Conservation (phyloP, 2,888 invertebrate species). For the Drosophila mercatorum region DNA sequence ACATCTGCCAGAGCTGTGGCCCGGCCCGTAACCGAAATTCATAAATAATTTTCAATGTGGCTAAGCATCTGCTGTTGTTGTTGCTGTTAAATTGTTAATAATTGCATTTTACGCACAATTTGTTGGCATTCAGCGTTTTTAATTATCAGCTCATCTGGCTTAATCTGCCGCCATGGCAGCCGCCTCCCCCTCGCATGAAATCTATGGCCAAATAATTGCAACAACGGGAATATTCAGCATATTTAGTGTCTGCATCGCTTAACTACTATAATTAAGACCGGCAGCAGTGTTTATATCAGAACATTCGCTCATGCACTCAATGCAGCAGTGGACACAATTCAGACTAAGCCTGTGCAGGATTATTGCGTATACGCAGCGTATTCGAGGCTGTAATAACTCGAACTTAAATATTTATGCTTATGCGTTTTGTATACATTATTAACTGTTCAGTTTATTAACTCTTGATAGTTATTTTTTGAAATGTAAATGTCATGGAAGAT, state of each 20-base stretch:
- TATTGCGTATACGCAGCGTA: slow-evolving; percentile 37
- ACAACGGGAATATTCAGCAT: slow-evolving; percentile 1
- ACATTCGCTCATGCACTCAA: slow-evolving; percentile 3
- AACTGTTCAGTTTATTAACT: neutral
- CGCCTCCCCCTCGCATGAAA: slow-evolving; percentile 9
- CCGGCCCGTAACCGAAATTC: neutral
- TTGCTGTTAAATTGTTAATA: slow-evolving; percentile 5
- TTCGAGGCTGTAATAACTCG: slow-evolving; percentile 3
- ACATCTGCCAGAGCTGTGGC: slow-evolving; percentile 32
- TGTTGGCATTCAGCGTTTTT: slow-evolving; percentile 52
- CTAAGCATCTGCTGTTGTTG: slow-evolving; percentile 6
- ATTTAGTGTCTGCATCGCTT: slow-evolving; percentile 25
- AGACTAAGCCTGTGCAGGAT: neutral
- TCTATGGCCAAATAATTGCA: slow-evolving; percentile 40
- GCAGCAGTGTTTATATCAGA: slow-evolving; percentile 26
- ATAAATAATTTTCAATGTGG: slow-evolving; percentile 4
- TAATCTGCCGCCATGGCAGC: slow-evolving; percentile 29
- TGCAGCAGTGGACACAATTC: slow-evolving; percentile 7
- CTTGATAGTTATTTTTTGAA: neutral
- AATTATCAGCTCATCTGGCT: slow-evolving; percentile 62
- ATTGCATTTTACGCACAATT: slow-evolving; percentile 39
- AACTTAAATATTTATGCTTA: slow-evolving; percentile 13
- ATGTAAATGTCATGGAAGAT: neutral
- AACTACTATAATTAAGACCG: slow-evolving; percentile 45
- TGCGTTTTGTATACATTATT: neutral